Base-by-base conservation (phyloP, 2,113 vertebrate species). In the Otis tarda region DNA sequence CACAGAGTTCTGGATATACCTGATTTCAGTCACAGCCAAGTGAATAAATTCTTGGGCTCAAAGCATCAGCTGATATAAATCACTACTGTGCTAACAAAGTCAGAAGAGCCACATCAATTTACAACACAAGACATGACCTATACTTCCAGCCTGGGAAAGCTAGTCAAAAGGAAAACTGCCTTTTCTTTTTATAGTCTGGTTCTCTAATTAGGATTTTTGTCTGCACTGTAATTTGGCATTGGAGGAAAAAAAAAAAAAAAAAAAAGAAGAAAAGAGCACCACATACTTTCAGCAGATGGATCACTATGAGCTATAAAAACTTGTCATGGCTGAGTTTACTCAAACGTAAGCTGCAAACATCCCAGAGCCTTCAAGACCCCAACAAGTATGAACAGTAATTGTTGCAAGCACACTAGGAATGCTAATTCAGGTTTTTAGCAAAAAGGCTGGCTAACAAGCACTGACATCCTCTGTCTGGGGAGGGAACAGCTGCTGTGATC, bases 191-290 rank as follows among this genome's bases (percentile, higher is more conserved):
- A 87, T 78, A 92, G 68, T n/a, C 30, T 88, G 7, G 41, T 77
- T 93, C 75, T 93, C 88, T 56, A 92, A 88, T 83, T 92, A 89
- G 49, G 61, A 93, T 86, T 93, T 91, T 52, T 86, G 57, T 74
- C 84, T 59, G 35, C 45, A 59, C 39, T 89, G 53, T 84, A 94
- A 95, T 91, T 89, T 89, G 43, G 83, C n/a, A 74, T 19, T 74
- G 69, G 13, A 52, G 69, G 13, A 52, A 59, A 45, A 24, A 43
- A 59, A 39, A 24, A 43, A 41, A 41, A 43, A 30, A 45, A 57
- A 57, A 33, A 20, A 12, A 18, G 7, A n/a, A 83, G 2, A 67
- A 28, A 53, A 52, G 1, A 78, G 5, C 17, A 90, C 23, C 37
- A 67, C 68, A 47, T 55, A 67, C 43, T 93, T 90, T 87, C n/a